These are phyloP conservation scores for Rhyzopertha dominica DNA, from an alignment of 1,140 invertebrate genomes.

Conservation along the genomic window DNA sequence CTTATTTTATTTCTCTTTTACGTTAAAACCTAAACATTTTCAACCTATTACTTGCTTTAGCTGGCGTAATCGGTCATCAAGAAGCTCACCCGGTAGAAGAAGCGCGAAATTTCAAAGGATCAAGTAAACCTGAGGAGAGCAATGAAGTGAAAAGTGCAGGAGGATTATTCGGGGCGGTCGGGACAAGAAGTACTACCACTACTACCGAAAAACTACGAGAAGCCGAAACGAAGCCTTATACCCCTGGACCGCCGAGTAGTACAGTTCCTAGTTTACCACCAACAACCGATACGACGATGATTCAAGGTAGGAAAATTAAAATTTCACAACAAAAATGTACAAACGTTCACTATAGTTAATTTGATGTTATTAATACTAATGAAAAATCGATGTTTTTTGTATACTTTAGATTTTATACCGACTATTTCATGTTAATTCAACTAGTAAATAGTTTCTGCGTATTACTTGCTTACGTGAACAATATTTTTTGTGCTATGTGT, in stretches of 20 bases:
- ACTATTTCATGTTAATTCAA: too few species aligned
- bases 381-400: too few species aligned
- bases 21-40: too few species aligned
- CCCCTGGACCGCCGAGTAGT: slow-evolving; percentile 47
- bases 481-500: too few species aligned
- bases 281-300: slow-evolving; percentile 48
- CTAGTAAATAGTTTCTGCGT: too few species aligned
- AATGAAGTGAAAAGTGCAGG: slow-evolving; percentile 26
- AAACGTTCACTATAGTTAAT: too few species aligned
- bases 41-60: slow-evolving; percentile 48
- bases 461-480: too few species aligned
- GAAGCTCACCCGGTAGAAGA: slow-evolving; percentile 42
- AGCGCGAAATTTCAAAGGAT: slow-evolving; percentile 37
- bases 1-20: too few species aligned
- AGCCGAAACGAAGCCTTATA: slow-evolving; percentile 32
- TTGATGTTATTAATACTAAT: too few species aligned
- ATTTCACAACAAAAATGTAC: slow-evolving; percentile 1
- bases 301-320: slow-evolving; percentile 28
- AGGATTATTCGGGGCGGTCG: slow-evolving; percentile 24
- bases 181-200: too few species aligned
- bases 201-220: slow-evolving; percentile 13
- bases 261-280: slow-evolving; percentile 47
- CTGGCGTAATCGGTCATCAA: slow-evolving; percentile 53
- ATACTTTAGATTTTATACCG: too few species aligned
- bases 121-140: slow-evolving; percentile 10